These are phyloP conservation scores for Calliopum simillimum DNA, from an alignment of 2,888 invertebrate species.

Conservation along the genomic window DNA sequence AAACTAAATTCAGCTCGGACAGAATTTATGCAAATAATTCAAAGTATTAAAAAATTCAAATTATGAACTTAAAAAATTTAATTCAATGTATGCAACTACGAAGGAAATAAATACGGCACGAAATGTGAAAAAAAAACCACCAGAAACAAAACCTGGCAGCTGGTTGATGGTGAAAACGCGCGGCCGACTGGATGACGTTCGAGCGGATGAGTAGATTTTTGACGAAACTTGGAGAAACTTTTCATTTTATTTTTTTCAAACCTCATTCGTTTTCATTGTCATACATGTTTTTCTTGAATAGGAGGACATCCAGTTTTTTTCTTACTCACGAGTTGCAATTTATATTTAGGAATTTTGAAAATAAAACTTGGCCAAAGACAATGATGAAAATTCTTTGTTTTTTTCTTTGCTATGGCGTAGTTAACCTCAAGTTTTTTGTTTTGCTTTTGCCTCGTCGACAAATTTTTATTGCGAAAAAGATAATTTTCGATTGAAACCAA, in stretches of 20 bases:
- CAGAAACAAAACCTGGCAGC: background rate
- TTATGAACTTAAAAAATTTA: slow-evolving; percentile 8
- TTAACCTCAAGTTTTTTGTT: too few relatives aligned
- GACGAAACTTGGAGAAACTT: slow-evolving; percentile 14
- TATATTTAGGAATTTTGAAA: background rate
- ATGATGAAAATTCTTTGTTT: too few relatives aligned
- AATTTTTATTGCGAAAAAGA: too few relatives aligned
- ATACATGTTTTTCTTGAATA: background rate
- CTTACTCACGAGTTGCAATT: background rate
- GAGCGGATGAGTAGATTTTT: background rate
- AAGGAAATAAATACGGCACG: too few relatives aligned
- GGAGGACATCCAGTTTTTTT: background rate
- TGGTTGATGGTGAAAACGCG: background rate
- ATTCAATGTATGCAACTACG: too few relatives aligned
- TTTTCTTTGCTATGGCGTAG: too few relatives aligned
- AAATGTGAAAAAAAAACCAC: background rate
- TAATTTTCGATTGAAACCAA: too few relatives aligned
- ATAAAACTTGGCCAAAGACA: background rate
- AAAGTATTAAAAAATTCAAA: too few relatives aligned
- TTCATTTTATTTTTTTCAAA: background rate
- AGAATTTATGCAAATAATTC: background rate
- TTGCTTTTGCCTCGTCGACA: slow-evolving; percentile 1
- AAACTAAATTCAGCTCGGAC: too few relatives aligned
- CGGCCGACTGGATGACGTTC: background rate
- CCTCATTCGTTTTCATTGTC: background rate